phyloP scores from a whole-genome alignment of 2,888 invertebrate species.

The Rhopalosiphum nymphaeae region DNA sequence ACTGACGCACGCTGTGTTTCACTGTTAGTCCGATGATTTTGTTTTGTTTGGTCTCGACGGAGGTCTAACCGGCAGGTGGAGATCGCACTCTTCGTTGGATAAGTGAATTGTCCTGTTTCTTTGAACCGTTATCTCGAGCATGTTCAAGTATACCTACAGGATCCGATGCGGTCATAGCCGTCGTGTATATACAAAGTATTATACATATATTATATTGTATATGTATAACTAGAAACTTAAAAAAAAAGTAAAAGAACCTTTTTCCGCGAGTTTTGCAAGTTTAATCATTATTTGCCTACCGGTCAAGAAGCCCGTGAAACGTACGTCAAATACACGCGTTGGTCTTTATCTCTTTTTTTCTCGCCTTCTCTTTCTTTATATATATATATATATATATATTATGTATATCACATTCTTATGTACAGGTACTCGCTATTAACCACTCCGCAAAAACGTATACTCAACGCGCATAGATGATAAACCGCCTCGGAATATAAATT shows the following conservation, averaged over 20 bases:
- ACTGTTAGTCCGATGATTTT: background rate
- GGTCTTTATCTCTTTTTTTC: background rate
- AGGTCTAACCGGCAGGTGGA: slow-evolving; percentile 32
- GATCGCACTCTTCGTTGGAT: slow-evolving; percentile 9
- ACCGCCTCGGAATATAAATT: slow-evolving; percentile 27
- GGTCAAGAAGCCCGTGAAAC: slow-evolving; percentile 7
- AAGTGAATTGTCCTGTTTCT: slow-evolving; percentile 42
- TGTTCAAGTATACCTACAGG: background rate
- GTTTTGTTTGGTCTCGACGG: background rate
- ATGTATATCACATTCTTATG: background rate
- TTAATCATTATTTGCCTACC: slow-evolving; percentile 39
- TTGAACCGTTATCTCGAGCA: slow-evolving; percentile 23
- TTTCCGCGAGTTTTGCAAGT: slow-evolving; percentile 10
- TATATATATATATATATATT: background rate
- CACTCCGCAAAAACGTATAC: background rate
- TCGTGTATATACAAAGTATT: background rate
- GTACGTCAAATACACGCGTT: background rate
- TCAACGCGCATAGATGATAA: background rate
- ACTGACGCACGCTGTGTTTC: background rate
- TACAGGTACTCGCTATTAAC: background rate
- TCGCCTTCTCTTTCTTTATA: too few species aligned
- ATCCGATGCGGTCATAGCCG: background rate
- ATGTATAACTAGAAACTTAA: background rate
- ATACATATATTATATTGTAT: background rate
- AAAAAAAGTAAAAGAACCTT: slow-evolving; percentile 20